phyloP scores from a whole-genome alignment of 2,888 invertebrate species.

The Drosophila anomelani region DNA sequence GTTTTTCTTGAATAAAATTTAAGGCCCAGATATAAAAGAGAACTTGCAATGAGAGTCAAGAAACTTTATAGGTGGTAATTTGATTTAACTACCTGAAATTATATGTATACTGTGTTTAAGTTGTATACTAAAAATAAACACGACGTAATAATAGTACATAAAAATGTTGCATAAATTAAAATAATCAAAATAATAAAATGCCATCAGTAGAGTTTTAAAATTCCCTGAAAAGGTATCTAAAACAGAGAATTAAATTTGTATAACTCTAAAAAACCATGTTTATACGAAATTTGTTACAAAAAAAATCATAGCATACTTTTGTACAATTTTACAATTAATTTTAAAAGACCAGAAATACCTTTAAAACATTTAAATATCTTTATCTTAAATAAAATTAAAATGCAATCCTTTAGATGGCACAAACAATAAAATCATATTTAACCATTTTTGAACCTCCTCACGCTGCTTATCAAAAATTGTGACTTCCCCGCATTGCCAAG shows the following conservation, averaged over 20 bases:
- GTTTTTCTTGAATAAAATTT: not conserved
- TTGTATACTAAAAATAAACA: not conserved
- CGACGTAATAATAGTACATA: not conserved
- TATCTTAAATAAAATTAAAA: not conserved
- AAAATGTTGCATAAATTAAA: not conserved
- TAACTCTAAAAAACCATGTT: not conserved
- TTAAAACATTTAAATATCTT: not conserved
- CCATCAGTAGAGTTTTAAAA: not conserved
- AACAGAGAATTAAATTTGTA: no score
- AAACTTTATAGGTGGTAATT: not conserved
- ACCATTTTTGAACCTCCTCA: not conserved
- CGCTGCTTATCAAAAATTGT: conserved; percentile 10
- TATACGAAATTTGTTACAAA: not conserved
- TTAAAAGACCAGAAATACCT: not conserved
- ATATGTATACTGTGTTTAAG: not conserved
- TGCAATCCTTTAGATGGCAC: not conserved
- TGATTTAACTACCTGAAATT: not conserved
- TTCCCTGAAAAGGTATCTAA: not conserved
- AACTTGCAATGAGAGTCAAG: not conserved
- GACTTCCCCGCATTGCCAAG: conserved; percentile 14
- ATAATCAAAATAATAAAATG: no score
- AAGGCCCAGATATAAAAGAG: not conserved
- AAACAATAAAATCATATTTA: not conserved
- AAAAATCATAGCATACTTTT: not conserved
- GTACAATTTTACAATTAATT: not conserved